phyloP scores from a whole-genome alignment of 2,113 vertebrate genomes.

The Girardinichthys multiradiatus region DNA sequence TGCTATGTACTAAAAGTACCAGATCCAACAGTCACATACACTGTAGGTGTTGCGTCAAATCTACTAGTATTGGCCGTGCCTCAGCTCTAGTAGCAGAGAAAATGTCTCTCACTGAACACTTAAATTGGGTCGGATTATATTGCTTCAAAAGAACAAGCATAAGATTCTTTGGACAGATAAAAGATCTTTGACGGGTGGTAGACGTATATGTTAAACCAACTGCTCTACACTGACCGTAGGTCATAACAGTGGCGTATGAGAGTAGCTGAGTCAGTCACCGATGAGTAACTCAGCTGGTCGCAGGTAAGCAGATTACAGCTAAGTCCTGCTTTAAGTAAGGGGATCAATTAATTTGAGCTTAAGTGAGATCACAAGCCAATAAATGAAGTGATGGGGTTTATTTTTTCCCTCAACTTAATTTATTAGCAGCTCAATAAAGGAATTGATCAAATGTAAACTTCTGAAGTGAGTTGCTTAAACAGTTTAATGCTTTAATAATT shows the following conservation, averaged over 20 bases:
- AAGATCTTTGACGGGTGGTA: no score
- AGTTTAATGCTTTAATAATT: constrained; percentile 15
- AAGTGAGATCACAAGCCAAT: constrained; percentile 6
- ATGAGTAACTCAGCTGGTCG: constrained; percentile 1
- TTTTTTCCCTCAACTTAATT: constrained; percentile 5
- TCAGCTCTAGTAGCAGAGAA: no score
- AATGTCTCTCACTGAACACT: no score
- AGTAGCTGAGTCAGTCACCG: constrained; percentile 5
- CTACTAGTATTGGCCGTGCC: no score
- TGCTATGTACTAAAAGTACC: background rate
- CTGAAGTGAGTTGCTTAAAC: constrained; percentile 4
- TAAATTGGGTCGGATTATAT: no score
- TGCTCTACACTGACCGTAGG: no score
- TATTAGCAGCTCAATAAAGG: constrained; percentile 14
- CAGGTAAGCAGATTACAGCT: background rate
- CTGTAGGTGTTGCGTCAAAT: no score
- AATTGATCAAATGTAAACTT: constrained; percentile 27
- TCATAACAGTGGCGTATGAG: background rate
- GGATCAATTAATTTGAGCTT: constrained; percentile 16
- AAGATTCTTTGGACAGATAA: no score
- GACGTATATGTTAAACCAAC: no score
- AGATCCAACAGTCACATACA: no score
- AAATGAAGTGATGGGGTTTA: background rate
- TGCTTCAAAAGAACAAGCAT: no score
- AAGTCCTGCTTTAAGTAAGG: background rate